These are phyloP conservation scores for Labroides dimidiatus DNA, from an alignment of 2,797 vertebrate species.

Conservation along the genomic window DNA sequence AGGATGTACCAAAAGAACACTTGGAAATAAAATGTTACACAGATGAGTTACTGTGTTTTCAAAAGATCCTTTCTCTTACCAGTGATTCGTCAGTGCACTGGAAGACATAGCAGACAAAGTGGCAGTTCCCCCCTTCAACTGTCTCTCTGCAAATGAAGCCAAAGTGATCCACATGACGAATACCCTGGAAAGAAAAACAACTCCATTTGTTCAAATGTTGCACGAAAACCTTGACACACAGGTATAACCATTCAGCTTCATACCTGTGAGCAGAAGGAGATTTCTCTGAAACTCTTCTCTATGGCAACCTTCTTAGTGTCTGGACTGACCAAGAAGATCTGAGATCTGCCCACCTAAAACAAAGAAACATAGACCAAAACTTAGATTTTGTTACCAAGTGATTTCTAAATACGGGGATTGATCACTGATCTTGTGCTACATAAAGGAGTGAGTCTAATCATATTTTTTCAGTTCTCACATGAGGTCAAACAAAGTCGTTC, in stretches of 20 bases:
- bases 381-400: not conserved
- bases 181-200: conserved; percentile 84
- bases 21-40: not conserved
- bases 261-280: conserved; percentile 99
- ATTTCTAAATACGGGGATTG: not conserved
- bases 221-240: not conserved
- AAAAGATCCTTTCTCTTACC: conserved; percentile 83
- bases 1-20: not conserved
- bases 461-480: not conserved
- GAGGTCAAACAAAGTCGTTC: conserved; percentile 2
- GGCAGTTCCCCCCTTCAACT: conserved; percentile 88
- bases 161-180: conserved; percentile 97
- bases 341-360: conserved; percentile 92
- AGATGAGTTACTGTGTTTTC: not conserved
- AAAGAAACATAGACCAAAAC: not conserved
- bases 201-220: not conserved
- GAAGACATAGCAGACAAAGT: conserved; percentile 97
- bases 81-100: conserved; percentile 94
- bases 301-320: conserved; percentile 97
- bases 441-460: not conserved
- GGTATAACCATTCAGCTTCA: not conserved
- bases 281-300: conserved; percentile 98
- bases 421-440: not conserved
- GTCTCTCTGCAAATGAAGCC: conserved; percentile 98
- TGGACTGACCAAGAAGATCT: conserved; percentile 97